phyloP scores from a whole-genome alignment of 2,797 vertebrate genomes.

The Furcifer pardalis region DNA sequence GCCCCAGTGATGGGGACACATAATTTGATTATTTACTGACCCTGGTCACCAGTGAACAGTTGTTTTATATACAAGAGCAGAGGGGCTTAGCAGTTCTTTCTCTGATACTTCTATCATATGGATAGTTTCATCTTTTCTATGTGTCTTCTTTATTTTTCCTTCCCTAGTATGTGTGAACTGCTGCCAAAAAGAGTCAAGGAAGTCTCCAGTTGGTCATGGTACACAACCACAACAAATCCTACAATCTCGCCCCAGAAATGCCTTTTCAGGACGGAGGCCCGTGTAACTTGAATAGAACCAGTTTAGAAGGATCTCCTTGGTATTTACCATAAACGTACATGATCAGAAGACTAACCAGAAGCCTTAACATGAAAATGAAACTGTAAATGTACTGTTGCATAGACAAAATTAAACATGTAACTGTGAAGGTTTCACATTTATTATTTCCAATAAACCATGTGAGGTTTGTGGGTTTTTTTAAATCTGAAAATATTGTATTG shows the following conservation, averaged over 20 bases:
- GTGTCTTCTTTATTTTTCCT: background rate
- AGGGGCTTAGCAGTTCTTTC: background rate
- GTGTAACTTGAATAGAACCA: no score
- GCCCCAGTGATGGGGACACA: no score
- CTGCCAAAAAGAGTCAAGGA: background rate
- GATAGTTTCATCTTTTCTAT: background rate
- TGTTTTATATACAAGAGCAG: background rate
- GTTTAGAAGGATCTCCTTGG: no score
- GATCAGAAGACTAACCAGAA: background rate
- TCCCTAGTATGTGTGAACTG: background rate
- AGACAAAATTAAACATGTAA: no score
- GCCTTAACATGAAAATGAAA: background rate
- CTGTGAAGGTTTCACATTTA: no score
- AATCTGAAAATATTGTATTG: no score
- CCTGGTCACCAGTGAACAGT: background rate
- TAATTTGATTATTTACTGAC: no score
- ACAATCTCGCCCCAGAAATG: background rate
- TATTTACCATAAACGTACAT: no score
- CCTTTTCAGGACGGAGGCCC: background rate
- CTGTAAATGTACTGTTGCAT: no score
- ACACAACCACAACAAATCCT: background rate
- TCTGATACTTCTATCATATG: no score
- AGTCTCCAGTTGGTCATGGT: background rate
- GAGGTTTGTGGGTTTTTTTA: no score
- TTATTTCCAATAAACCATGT: no score